A percentile compares a stretch with the other conserved stretches of the same genome.
Evolutionary conservation across 1,140 invertebrate species (phyloP).

Genomic region (Brachionus calyciflorus): DNA sequence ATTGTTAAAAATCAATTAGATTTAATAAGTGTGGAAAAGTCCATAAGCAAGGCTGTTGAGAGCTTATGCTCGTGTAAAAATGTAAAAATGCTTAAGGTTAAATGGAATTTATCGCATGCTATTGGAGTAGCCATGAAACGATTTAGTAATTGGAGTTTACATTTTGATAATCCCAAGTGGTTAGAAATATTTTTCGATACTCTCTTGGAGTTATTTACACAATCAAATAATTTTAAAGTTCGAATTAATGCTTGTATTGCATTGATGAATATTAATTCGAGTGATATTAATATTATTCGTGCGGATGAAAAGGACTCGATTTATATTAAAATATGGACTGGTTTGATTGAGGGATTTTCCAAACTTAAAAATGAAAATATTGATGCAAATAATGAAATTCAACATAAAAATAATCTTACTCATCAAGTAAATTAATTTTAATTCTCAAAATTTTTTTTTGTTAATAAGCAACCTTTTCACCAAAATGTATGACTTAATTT

Average conservation of each 20-base stretch:
- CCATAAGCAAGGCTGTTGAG: conserved; percentile 10
- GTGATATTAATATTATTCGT: conserved; percentile 7
- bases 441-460: background rate
- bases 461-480: background rate
- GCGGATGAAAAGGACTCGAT: background rate
- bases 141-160: background rate
- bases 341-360: conserved; percentile 9
- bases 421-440: background rate
- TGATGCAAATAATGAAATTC: conserved; percentile 19
- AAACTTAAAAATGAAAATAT: conserved; percentile 30
- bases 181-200: conserved; percentile 19
- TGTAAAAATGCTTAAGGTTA: conserved; percentile 42
- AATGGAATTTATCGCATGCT: conserved; percentile 45
- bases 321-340: conserved; percentile 36
- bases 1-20: background rate
- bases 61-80: conserved; percentile 15
- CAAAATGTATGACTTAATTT: too few relatives aligned
- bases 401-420: conserved; percentile 18
- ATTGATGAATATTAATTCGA: conserved; percentile 19
- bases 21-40: background rate
- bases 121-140: conserved; percentile 27
- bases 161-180: conserved; percentile 19
- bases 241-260: conserved; percentile 45
- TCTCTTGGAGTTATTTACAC: conserved; percentile 3
- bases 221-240: conserved; percentile 46